Evolutionary conservation across 1,140 invertebrate species (phyloP), one percentile per base, ranked within the genome.

Genomic region (Ditylenchus dipsaci): DNA sequence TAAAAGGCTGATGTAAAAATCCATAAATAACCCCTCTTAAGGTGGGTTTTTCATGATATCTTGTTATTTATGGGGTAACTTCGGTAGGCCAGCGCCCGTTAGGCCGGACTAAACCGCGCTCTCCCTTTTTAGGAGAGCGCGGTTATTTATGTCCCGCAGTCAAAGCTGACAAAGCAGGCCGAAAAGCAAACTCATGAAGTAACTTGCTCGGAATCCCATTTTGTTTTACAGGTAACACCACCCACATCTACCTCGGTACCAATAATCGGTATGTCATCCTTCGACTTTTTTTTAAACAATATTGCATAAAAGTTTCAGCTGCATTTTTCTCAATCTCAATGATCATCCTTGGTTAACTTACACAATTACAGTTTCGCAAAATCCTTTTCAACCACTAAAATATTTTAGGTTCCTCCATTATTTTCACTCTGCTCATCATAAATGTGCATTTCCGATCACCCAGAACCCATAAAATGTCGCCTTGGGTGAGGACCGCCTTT

Each of bases 211-310:
- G n/a, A n/a, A n/a, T n/a, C n/a, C n/a, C n/a, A n/a, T n/a, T n/a
- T n/a, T n/a, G n/a, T n/a, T n/a, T n/a, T n/a, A n/a, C 11, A 38
- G 33, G 33, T 38, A 11, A 86, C 93, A 73, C 91, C 91, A 17
- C 91, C 91, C 38, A 71, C 69, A 0, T 91, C 93, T 77, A 92
- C 92, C 83, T 91, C 90, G 1, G 82, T 87, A 57, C 92, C 92
- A 1, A 85, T 93, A 19, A 93, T 94, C 76, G 49, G 49, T 91
- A 90, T 92, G 86, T 88, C 88, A 86, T 57, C 53, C 62, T 33
- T 30, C 43, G 45, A 5, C 53, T 26, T 11, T 38, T 17, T 61
- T 30, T 45, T 30, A 61, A 45, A 21, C 8, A 19, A 7, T 61
- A 45, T 8, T 5, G 7, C 42, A 19, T 3, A 53, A 72, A 19